These are phyloP conservation scores for Cryptus viduatorius DNA, from an alignment of 2,888 invertebrate species.

Conservation along the genomic window DNA sequence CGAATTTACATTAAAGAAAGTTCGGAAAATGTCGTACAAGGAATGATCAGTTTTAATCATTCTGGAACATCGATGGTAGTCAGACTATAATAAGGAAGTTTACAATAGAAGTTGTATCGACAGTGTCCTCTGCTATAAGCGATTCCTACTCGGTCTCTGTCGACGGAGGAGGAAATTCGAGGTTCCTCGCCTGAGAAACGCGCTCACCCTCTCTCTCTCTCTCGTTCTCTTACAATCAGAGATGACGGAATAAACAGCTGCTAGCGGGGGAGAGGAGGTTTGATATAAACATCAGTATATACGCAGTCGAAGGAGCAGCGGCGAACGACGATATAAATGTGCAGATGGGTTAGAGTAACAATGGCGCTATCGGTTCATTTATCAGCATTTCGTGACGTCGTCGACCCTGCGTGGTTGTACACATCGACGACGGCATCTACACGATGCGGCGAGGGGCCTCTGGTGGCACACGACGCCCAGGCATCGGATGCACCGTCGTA, in stretches of 20 bases:
- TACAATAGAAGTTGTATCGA: conserved; percentile 45
- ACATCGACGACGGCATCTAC: conserved; percentile 69
- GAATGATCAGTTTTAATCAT: conserved; percentile 37
- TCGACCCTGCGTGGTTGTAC: conserved; percentile 70
- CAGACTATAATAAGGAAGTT: conserved; percentile 23
- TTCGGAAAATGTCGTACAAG: background rate
- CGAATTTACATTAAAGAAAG: conserved; percentile 13
- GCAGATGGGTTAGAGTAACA: conserved; percentile 78
- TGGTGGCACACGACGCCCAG: conserved; percentile 65
- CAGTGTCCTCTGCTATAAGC: conserved; percentile 13
- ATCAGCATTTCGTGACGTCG: conserved; percentile 80
- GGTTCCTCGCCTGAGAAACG: conserved; percentile 29
- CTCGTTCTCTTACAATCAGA: conserved; percentile 55
- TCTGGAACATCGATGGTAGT: conserved; percentile 44
- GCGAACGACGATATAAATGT: conserved; percentile 77
- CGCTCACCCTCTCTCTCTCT: conserved; percentile 24
- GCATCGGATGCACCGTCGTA: conserved; percentile 71
- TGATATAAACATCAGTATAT: conserved; percentile 60
- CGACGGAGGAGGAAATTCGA: conserved; percentile 60
- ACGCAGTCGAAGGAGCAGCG: conserved; percentile 56
- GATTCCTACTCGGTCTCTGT: conserved; percentile 36
- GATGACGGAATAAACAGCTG: conserved; percentile 63
- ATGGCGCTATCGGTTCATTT: conserved; percentile 84
- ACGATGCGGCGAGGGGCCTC: conserved; percentile 63
- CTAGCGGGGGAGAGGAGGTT: conserved; percentile 49